phyloP scores from a whole-genome alignment of 2,888 invertebrate genomes.

The Oasisia sp. region DNA sequence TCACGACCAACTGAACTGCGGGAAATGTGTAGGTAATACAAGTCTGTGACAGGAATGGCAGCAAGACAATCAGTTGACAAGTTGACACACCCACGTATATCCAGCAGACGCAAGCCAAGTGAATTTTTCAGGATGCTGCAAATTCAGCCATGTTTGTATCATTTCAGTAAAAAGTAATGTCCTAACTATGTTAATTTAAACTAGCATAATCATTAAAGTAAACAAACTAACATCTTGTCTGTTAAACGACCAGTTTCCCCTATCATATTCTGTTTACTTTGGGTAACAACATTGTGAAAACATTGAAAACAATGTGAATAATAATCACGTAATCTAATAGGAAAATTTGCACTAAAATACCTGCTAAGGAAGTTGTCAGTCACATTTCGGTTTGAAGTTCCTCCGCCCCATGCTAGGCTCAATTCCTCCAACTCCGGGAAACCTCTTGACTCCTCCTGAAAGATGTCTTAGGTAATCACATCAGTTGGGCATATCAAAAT shows the following conservation, averaged over 20 bases:
- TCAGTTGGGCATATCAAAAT: background rate
- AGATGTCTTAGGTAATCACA: too few species aligned
- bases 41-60: background rate
- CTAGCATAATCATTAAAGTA: background rate
- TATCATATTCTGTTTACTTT: background rate
- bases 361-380: background rate
- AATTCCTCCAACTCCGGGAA: background rate
- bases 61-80: background rate
- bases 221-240: too few species aligned
- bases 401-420: background rate
- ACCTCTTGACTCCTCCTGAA: background rate
- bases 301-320: background rate
- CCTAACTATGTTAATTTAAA: background rate
- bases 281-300: background rate
- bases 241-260: background rate
- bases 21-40: conserved; percentile 2
- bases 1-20: background rate
- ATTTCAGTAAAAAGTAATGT: background rate
- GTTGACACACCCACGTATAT: background rate
- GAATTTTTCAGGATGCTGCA: background rate
- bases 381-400: background rate
- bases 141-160: background rate
- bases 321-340: background rate
- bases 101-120: background rate
- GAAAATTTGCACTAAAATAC: background rate